phyloP scores from a whole-genome alignment of 2,113 vertebrate species.

The Psophia crepitans region DNA sequence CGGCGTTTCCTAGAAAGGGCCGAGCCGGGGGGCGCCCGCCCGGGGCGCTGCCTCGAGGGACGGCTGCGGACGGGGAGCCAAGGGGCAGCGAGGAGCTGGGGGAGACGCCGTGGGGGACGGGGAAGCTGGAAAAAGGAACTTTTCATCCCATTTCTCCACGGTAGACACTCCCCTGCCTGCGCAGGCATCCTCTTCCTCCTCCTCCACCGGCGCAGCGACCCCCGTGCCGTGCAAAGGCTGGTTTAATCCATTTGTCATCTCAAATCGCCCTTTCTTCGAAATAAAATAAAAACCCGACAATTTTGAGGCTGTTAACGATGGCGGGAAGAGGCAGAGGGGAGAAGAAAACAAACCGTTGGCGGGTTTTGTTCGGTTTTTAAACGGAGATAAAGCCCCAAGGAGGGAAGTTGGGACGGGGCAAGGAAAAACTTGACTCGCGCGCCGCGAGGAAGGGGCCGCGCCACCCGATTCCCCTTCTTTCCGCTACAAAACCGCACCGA shows the following conservation, averaged over 20 bases:
- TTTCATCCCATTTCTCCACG: neutral
- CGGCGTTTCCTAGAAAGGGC: no score
- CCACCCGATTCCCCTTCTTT: rapidly evolving
- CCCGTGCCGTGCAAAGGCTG: neutral
- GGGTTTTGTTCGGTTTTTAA: neutral
- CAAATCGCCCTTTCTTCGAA: neutral
- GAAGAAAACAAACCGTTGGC: rapidly evolving
- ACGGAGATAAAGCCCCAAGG: neutral
- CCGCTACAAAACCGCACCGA: rapidly evolving
- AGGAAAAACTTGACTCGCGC: neutral
- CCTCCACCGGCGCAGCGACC: rapidly evolving
- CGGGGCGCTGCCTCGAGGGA: neutral
- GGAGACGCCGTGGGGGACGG: neutral
- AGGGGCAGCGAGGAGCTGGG: neutral
- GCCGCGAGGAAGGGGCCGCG: rapidly evolving
- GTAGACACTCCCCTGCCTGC: neutral
- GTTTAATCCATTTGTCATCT: neutral
- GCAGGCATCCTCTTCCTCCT: neutral
- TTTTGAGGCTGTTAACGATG: no score
- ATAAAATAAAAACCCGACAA: no score
- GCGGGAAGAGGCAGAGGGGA: neutral
- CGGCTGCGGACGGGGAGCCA: neutral
- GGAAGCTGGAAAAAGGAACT: neutral
- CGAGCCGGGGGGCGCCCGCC: neutral
- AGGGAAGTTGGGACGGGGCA: neutral